Evolutionary conservation across 92 coral and sea anemone genomes (phyloP), one percentile per base, ranked within the genome.

Genomic region (Zoanthus solanderi): DNA sequence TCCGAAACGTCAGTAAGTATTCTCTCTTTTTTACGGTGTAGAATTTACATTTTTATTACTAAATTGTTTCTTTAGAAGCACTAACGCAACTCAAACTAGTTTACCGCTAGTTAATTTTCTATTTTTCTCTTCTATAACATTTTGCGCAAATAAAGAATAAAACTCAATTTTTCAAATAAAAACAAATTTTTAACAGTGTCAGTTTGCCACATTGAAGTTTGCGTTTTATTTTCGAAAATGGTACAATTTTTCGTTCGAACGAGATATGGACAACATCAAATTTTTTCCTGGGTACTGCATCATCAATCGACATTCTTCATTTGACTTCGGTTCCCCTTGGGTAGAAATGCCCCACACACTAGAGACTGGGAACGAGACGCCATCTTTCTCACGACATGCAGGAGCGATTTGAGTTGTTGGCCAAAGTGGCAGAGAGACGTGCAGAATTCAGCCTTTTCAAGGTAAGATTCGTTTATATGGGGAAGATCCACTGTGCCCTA

Each of bases 301-400:
- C 75, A 30, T 31, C 75, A 69, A 75, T 30, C 31, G 16, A 75
- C 54, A 17, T 48, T n/a, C 9, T 32, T 34, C 52, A 8, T 13
- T 72, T 16, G 77, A 72, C 50, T 23, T 11, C 15, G 10, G 34
- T 71, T 18, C 53, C 30, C 50, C 16, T 31, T 34, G 52, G 54
- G 71, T 5, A 23, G 72, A 63, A 46, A 42, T 63, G 6, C 42
- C 15, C 75, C 85, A 80, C 28, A 50, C 60, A 52, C 46, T 31
- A 45, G 54, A 68, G 85, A 65, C 85, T 81, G 85, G 85, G 63
- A 81, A 81, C 85, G 45, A 81, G 85, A 58, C 85, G 75, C 75
- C 48, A 63, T 44, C 65, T 80, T 81, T 79, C 60, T 28, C 74
- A 37, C 58, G 18, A 45, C 85, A 65, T 80, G 85, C 57, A 80